phyloP scores from a whole-genome alignment of 2,113 vertebrate species.

The Mormyrus iriodes region DNA sequence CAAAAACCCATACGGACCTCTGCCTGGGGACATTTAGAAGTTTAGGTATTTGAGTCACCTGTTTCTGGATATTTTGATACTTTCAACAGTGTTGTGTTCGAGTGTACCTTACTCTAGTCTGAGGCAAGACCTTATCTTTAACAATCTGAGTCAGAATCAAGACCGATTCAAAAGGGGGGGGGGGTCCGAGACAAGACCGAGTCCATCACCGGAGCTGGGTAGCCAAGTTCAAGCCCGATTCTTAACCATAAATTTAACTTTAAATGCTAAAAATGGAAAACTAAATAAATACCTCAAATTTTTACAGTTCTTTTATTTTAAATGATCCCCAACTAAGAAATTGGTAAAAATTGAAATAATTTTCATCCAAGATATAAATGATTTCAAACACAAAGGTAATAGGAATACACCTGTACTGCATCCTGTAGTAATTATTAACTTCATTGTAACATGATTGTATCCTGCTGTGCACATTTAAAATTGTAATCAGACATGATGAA shows the following conservation, averaged over 20 bases:
- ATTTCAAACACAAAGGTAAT: too few relatives aligned
- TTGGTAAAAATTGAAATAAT: too few relatives aligned
- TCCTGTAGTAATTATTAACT: too few relatives aligned
- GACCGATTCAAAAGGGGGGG: not conserved
- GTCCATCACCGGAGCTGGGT: not conserved
- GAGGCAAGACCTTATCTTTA: too few relatives aligned
- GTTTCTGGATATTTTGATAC: not conserved
- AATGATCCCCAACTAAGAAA: too few relatives aligned
- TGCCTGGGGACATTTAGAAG: not conserved
- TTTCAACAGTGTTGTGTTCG: not conserved
- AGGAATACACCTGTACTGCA: too few relatives aligned
- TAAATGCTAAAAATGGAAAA: not conserved
- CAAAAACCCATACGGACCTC: not conserved
- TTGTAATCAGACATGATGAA: too few relatives aligned
- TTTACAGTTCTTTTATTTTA: too few relatives aligned
- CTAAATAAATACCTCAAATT: not conserved
- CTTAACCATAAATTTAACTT: not conserved
- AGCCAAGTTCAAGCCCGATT: not conserved
- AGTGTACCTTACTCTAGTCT: not conserved
- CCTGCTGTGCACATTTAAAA: too few relatives aligned
- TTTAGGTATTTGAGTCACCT: not conserved
- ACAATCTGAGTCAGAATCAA: not conserved
- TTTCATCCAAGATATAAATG: too few relatives aligned
- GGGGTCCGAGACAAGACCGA: not conserved
- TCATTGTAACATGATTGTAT: not conserved